phyloP scores from a whole-genome alignment of 2,113 vertebrate genomes.

The Poecile atricapillus region DNA sequence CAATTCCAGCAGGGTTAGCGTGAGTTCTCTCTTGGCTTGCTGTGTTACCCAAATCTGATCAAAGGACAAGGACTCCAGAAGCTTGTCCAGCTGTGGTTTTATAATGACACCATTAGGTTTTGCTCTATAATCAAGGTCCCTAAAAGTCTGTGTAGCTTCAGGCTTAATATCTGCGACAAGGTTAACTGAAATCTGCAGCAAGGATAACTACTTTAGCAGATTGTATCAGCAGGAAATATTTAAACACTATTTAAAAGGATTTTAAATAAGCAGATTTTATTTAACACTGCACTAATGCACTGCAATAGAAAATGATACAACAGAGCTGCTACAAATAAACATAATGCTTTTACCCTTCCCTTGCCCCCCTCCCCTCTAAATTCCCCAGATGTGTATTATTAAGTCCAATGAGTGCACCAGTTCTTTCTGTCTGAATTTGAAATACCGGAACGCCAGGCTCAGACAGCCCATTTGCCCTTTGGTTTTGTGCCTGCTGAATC shows the following conservation, averaged over 20 bases:
- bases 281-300: constrained; percentile 77
- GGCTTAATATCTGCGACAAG: constrained; percentile 76
- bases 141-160: constrained; percentile 73
- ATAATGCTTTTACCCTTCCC: constrained; percentile 62
- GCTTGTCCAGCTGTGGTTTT: constrained; percentile 77
- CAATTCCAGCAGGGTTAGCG: constrained; percentile 42
- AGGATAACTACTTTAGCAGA: constrained; percentile 79
- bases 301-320: constrained; percentile 71
- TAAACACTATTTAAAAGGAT: constrained; percentile 84
- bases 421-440: constrained; percentile 53
- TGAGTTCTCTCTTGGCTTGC: constrained; percentile 39
- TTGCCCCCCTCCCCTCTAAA: neutral
- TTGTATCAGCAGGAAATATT: constrained; percentile 78
- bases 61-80: constrained; percentile 73
- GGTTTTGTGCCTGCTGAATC: constrained; percentile 49
- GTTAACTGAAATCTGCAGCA: constrained; percentile 81
- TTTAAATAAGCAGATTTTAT: constrained; percentile 83
- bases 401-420: constrained; percentile 52
- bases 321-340: constrained; percentile 73
- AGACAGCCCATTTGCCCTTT: constrained; percentile 54
- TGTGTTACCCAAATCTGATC: constrained; percentile 70
- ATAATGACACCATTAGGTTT: constrained; percentile 74
- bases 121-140: constrained; percentile 71
- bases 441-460: constrained; percentile 37
- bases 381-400: constrained; percentile 58